phyloP scores from a whole-genome alignment of 2,888 invertebrate species.

The Tromatobia lineatoria region DNA sequence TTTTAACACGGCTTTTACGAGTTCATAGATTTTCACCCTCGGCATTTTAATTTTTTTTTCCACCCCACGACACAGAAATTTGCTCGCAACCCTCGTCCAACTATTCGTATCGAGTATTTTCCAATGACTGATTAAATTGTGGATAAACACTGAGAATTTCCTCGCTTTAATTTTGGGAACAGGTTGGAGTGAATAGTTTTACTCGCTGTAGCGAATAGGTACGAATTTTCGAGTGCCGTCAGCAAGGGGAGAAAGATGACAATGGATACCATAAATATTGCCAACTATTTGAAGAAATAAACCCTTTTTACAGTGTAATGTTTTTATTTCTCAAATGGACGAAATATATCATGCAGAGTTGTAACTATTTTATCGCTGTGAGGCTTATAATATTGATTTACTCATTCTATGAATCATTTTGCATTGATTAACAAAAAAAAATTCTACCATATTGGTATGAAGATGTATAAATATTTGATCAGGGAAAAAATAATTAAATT shows the following conservation, averaged over 20 bases:
- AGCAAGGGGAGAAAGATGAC: neutral
- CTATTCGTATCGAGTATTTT: conserved; percentile 50
- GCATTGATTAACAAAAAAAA: too few species aligned
- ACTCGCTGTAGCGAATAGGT: neutral
- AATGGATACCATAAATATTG: neutral
- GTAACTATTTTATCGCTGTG: too few species aligned
- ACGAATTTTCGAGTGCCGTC: neutral
- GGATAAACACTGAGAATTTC: conserved; percentile 30
- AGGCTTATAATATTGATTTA: too few species aligned
- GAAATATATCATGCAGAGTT: neutral
- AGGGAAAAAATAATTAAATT: too few species aligned
- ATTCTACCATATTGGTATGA: too few species aligned
- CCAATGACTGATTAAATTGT: conserved; percentile 50
- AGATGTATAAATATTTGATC: too few species aligned
- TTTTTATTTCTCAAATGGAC: neutral
- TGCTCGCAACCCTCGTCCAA: conserved; percentile 37
- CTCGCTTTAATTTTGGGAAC: conserved; percentile 6
- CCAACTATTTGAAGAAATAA: conserved; percentile 5
- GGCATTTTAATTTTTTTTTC: conserved; percentile 35
- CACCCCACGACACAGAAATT: conserved; percentile 28
- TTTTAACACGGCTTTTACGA: conserved; percentile 63
- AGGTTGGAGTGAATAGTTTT: conserved; percentile 1
- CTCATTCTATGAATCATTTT: neutral
- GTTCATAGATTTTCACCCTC: conserved; percentile 58
- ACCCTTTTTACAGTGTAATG: conserved; percentile 11